Evolutionary conservation across 1,140 invertebrate genomes (phyloP).

Genomic region (Meloidogyne hapla): DNA sequence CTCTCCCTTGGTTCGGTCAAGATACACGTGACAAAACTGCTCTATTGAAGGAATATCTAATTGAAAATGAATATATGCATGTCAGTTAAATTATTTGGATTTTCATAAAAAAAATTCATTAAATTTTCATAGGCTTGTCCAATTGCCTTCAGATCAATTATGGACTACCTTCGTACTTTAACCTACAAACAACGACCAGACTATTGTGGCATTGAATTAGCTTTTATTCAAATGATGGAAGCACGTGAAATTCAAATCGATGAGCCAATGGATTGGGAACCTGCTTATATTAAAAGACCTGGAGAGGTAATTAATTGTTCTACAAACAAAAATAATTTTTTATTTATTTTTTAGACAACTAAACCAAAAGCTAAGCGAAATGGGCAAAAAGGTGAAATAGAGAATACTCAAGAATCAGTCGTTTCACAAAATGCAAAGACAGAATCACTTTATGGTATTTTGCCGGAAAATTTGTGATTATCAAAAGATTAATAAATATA

Average conservation of each 20-base stretch:
- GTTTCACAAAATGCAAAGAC: neutral
- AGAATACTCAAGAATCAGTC: neutral
- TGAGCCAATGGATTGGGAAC: neutral
- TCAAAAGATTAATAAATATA: too few relatives aligned
- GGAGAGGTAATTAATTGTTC: neutral
- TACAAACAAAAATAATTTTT: too few relatives aligned
- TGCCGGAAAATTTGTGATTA: too few relatives aligned
- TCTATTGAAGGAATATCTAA: neutral
- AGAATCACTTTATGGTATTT: too few relatives aligned
- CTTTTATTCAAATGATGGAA: neutral
- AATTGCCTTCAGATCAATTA: neutral
- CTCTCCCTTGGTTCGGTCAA: neutral
- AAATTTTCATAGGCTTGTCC: neutral
- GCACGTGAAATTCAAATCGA: neutral
- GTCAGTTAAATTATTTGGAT: neutral
- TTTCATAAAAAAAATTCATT: neutral
- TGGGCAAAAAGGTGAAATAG: neutral
- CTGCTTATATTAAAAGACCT: neutral
- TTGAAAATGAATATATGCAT: slow-evolving; percentile 6
- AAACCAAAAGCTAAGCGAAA: too few relatives aligned
- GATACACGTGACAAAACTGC: neutral
- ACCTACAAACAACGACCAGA: neutral
- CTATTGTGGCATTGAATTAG: neutral
- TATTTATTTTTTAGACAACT: too few relatives aligned
- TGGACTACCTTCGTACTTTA: slow-evolving; percentile 5